These are phyloP conservation scores for Chrysomallon squamiferum DNA, from an alignment of 1,140 invertebrate species.

Conservation along the genomic window DNA sequence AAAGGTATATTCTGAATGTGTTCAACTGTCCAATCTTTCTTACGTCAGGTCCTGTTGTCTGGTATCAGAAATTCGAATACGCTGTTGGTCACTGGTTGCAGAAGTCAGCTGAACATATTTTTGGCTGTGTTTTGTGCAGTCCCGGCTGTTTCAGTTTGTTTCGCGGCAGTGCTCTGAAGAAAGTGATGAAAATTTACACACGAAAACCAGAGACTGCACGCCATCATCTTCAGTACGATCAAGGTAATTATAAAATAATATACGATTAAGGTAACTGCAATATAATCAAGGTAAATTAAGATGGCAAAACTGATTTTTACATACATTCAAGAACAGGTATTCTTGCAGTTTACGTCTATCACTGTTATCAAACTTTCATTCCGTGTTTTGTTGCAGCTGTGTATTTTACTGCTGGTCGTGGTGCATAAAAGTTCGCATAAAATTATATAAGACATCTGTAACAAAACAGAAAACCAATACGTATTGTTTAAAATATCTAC, in stretches of 20 bases:
- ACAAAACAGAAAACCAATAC: too few species aligned
- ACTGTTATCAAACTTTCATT: not conserved
- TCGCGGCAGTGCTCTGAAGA: slow-evolving; percentile 91
- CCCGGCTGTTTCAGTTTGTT: slow-evolving; percentile 99
- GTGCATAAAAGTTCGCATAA: not conserved
- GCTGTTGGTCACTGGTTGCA: slow-evolving; percentile 74
- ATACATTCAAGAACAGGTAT: not conserved
- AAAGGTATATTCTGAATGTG: not conserved
- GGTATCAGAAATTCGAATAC: slow-evolving; percentile 75
- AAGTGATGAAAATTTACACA: slow-evolving; percentile 97
- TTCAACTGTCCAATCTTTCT: not conserved
- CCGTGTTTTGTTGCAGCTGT: not conserved
- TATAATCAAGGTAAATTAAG: not conserved
- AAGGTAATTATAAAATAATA: slow-evolving; percentile 54
- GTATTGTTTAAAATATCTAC: too few species aligned
- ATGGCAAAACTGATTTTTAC: not conserved
- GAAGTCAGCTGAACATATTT: slow-evolving; percentile 72
- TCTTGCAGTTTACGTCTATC: not conserved
- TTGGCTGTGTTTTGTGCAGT: slow-evolving; percentile 71
- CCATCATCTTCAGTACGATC: slow-evolving; percentile 70
- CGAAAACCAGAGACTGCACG: slow-evolving; percentile 61
- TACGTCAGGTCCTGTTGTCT: slow-evolving; percentile 83
- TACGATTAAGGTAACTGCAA: not conserved
- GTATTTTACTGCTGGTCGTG: not conserved
- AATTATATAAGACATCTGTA: too few species aligned